Conservation (phyloP, 2,113 vertebrate species). For the Megaptera novaeangliae region DNA sequence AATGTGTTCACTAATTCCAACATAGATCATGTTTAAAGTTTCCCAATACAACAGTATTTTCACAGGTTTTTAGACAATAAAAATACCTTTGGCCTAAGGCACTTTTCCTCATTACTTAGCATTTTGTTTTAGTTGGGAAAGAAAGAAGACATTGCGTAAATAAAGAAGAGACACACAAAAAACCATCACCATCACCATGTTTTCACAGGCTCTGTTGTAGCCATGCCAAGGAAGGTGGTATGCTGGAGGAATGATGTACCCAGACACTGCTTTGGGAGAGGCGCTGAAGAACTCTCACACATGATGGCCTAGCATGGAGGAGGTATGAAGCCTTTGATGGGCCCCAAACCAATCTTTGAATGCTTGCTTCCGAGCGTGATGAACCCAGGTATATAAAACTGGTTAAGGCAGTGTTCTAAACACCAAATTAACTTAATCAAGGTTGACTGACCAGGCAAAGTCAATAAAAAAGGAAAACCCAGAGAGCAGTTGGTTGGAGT, state of each 20-base stretch:
- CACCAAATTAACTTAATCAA: neutral
- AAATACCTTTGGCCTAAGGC: neutral
- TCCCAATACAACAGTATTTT: neutral
- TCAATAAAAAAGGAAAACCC: neutral
- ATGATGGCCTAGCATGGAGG: neutral
- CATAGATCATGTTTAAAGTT: neutral
- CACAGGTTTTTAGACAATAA: neutral
- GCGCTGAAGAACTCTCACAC: neutral
- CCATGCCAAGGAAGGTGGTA: neutral
- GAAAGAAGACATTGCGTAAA: neutral
- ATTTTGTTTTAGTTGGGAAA: neutral
- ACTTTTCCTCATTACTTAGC: neutral
- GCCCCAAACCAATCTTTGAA: neutral
- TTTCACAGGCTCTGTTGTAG: neutral
- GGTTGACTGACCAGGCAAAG: neutral
- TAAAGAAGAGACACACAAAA: neutral
- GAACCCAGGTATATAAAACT: neutral
- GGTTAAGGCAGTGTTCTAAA: neutral
- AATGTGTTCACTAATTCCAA: neutral
- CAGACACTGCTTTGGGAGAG: neutral
- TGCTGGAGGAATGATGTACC: rapidly evolving
- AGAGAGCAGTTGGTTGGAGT: neutral
- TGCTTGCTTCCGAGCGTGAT: neutral
- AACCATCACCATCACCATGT: neutral
- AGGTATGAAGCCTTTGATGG: neutral